Conservation (phyloP, 2,888 invertebrate species). For the Pardosa pseudoannulata region DNA sequence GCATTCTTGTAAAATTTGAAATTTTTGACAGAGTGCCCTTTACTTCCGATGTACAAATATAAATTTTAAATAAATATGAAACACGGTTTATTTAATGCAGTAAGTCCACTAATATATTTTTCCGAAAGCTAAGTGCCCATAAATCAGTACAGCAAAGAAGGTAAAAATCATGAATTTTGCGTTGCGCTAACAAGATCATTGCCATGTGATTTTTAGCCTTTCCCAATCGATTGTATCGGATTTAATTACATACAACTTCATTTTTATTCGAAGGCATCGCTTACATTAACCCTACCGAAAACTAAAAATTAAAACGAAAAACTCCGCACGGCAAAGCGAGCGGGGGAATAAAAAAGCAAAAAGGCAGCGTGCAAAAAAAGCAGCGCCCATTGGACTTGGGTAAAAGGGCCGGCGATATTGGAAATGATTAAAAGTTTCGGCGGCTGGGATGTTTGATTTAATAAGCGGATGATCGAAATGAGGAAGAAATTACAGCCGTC, state of each 20-base stretch:
- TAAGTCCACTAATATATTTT: no score
- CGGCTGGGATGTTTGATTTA: constrained; percentile 62
- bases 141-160: no score
- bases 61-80: no score
- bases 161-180: neutral
- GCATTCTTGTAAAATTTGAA: no score
- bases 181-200: neutral
- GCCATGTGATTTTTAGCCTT: neutral
- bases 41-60: no score
- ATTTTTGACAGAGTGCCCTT: no score
- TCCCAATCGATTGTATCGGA: constrained; percentile 7
- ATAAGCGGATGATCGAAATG: constrained; percentile 69
- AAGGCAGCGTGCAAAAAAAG: constrained; percentile 12
- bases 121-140: no score
- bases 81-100: no score
- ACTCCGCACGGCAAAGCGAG: constrained; percentile 1
- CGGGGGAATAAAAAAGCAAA: constrained; percentile 15
- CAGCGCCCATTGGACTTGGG: constrained; percentile 10
- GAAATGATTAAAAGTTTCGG: constrained; percentile 68
- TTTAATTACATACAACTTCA: constrained; percentile 31
- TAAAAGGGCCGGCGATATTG: constrained; percentile 60
- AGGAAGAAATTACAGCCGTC: constrained; percentile 71
- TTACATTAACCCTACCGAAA: constrained; percentile 35
- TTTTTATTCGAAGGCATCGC: constrained; percentile 23
- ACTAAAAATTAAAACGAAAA: constrained; percentile 37